A percentile compares a stretch with the other conserved stretches of the same genome.
These are phyloP conservation scores for Acanthacorydalis orientalis DNA, from an alignment of 2,888 invertebrate species.

Conservation along the genomic window DNA sequence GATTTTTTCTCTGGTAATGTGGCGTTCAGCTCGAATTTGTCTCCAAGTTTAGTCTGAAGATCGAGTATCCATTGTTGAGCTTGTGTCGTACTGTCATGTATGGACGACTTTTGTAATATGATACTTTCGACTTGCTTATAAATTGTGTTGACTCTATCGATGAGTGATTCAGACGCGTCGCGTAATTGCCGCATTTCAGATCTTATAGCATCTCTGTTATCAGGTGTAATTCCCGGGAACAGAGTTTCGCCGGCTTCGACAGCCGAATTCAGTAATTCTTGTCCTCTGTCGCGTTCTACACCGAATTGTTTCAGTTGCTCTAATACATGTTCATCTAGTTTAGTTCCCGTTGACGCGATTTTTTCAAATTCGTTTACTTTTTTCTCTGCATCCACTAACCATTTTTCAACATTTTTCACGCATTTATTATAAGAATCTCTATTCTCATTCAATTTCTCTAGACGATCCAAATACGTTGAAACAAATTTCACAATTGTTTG, in stretches of 20 bases:
- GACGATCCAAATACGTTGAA: conserved; percentile 48
- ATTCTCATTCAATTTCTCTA: conserved; percentile 52
- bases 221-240: conserved; percentile 71
- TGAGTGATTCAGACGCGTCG: conserved; percentile 67
- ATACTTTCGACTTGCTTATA: conserved; percentile 79
- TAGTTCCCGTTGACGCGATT: conserved; percentile 52
- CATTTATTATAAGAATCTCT: conserved; percentile 49
- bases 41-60: conserved; percentile 54
- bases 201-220: conserved; percentile 72
- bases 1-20: conserved; percentile 79
- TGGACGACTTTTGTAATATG: conserved; percentile 77
- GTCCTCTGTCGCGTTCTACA: conserved; percentile 63
- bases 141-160: conserved; percentile 68
- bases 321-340: conserved; percentile 59
- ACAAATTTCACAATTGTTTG: conserved; percentile 57
- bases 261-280: conserved; percentile 56
- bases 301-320: conserved; percentile 58
- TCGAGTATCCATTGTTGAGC: conserved; percentile 76
- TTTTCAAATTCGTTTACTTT: conserved; percentile 57
- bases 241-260: conserved; percentile 78
- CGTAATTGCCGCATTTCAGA: conserved; percentile 65
- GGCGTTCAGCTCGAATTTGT: conserved; percentile 54
- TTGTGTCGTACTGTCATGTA: conserved; percentile 83
- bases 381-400: conserved; percentile 60
- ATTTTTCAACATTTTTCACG: conserved; percentile 52